Percentiles rank a stretch among this genome's conserved stretches.
Conservation (phyloP, 2,888 invertebrate genomes). For the Spatulosminthurus flaviceps region DNA sequence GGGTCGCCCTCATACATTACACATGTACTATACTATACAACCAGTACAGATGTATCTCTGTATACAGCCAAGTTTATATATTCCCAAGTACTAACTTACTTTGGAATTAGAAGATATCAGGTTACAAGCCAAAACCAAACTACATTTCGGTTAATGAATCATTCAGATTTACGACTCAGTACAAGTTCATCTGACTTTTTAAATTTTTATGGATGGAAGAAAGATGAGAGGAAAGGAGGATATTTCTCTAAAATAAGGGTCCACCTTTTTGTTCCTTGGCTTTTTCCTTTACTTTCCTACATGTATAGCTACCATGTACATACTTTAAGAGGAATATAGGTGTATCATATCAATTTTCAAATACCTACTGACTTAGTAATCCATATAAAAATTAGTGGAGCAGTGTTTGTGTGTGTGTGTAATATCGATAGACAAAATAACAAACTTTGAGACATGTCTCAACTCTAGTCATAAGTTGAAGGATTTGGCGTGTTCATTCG, state of each 20-base stretch:
- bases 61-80: too few relatives aligned
- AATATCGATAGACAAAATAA: not conserved
- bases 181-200: conserved; percentile 23
- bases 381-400: conserved; percentile 13
- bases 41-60: too few relatives aligned
- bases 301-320: too few relatives aligned
- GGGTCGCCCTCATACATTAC: too few relatives aligned
- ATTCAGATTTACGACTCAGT: conserved; percentile 31
- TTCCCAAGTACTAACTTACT: too few relatives aligned
- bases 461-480: too few relatives aligned
- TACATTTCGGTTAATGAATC: conserved; percentile 29
- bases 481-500: too few relatives aligned
- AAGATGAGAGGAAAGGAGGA: not conserved
- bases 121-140: not conserved
- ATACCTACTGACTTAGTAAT: conserved; percentile 19
- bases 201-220: conserved; percentile 2
- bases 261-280: not conserved
- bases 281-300: too few relatives aligned
- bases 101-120: too few relatives aligned
- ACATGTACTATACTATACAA: too few relatives aligned
- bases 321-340: not conserved
- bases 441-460: not conserved
- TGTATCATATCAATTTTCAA: not conserved
- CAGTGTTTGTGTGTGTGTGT: too few relatives aligned
- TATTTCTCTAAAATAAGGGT: conserved; percentile 17